Evolutionary conservation across 2,797 vertebrate genomes (phyloP).

Genomic region (Melanotaenia maccullochi): DNA sequence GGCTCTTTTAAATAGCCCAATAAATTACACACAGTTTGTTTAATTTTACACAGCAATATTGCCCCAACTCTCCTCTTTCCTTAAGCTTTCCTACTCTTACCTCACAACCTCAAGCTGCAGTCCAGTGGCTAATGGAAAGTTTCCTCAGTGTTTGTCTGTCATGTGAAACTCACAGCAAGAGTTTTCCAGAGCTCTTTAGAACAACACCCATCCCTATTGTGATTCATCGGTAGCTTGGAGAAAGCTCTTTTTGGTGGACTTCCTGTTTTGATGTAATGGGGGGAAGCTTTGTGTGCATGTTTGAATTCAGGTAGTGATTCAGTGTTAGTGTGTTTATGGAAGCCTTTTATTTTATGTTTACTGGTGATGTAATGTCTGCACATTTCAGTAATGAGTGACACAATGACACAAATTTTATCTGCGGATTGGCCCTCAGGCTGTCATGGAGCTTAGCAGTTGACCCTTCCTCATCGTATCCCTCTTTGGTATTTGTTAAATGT

Average conservation of each 20-base stretch:
- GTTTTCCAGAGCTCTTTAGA: slow-evolving; percentile 57
- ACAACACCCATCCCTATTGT: slow-evolving; percentile 41
- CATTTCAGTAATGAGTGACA: slow-evolving; percentile 51
- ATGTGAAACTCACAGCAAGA: slow-evolving; percentile 59
- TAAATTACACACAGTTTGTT: slow-evolving; percentile 16
- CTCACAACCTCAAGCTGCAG: slow-evolving; percentile 46
- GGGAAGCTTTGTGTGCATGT: slow-evolving; percentile 9
- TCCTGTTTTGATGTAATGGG: slow-evolving; percentile 56
- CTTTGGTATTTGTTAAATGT: slow-evolving; percentile 63
- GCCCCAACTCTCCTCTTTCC: slow-evolving; percentile 6
- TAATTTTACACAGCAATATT: slow-evolving; percentile 8
- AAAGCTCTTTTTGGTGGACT: slow-evolving; percentile 42
- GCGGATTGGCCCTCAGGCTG: slow-evolving; percentile 24
- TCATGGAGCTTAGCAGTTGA: slow-evolving; percentile 10
- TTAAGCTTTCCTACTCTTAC: slow-evolving; percentile 19
- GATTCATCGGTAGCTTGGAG: slow-evolving; percentile 47
- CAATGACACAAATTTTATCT: slow-evolving; percentile 30
- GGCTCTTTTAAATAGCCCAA: slow-evolving; percentile 14
- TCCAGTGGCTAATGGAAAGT: slow-evolving; percentile 62
- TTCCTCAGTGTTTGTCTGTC: slow-evolving; percentile 57
- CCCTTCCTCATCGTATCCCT: slow-evolving; percentile 29
- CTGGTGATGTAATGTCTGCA: slow-evolving; percentile 31
- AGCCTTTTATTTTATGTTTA: slow-evolving; percentile 4
- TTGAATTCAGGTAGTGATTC: not conserved
- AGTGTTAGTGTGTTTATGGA: not conserved